A percentile compares a stretch with the other conserved stretches of the same genome.
These are phyloP conservation scores for Hemistola chrysoprasaria DNA, from an alignment of 2,888 invertebrate genomes.

Conservation along the genomic window DNA sequence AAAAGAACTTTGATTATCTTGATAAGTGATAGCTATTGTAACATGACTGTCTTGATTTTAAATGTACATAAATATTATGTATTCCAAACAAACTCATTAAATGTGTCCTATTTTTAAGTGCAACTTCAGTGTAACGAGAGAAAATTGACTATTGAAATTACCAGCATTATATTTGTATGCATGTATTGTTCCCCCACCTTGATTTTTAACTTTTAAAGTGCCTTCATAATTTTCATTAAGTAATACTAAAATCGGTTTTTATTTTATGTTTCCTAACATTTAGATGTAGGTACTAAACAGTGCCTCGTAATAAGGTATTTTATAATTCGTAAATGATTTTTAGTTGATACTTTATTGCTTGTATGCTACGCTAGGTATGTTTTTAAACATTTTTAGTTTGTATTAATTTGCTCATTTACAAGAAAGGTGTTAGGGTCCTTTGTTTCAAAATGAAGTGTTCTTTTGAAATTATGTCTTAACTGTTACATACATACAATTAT, in stretches of 20 bases:
- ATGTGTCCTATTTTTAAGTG: slow-evolving; percentile 73
- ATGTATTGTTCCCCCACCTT: slow-evolving; percentile 63
- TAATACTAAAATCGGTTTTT: slow-evolving; percentile 49
- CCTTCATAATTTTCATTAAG: slow-evolving; percentile 62
- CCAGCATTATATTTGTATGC: slow-evolving; percentile 50
- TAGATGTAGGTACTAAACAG: slow-evolving; percentile 42
- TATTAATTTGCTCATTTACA: slow-evolving; percentile 44
- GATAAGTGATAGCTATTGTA: slow-evolving; percentile 1
- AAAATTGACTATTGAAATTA: slow-evolving; percentile 56
- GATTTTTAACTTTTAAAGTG: slow-evolving; percentile 72
- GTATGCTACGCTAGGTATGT: slow-evolving; percentile 50
- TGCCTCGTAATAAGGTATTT: slow-evolving; percentile 14
- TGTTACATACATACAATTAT: slow-evolving; percentile 61
- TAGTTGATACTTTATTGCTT: slow-evolving; percentile 58
- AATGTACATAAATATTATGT: slow-evolving; percentile 66
- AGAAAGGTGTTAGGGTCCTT: slow-evolving; percentile 41
- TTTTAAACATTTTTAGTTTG: slow-evolving; percentile 58
- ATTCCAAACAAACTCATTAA: slow-evolving; percentile 47
- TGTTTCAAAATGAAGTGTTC: slow-evolving; percentile 49
- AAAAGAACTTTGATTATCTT: slow-evolving; percentile 19
- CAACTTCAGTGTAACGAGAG: slow-evolving; percentile 78
- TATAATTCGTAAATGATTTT: slow-evolving; percentile 40
- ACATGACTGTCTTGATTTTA: slow-evolving; percentile 41
- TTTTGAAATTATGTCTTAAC: slow-evolving; percentile 61
- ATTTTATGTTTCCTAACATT: slow-evolving; percentile 46